Evolutionary conservation across 2,113 vertebrate species (phyloP), one percentile per base, ranked within the genome.

Genomic region (Peucedramus taeniatus): DNA sequence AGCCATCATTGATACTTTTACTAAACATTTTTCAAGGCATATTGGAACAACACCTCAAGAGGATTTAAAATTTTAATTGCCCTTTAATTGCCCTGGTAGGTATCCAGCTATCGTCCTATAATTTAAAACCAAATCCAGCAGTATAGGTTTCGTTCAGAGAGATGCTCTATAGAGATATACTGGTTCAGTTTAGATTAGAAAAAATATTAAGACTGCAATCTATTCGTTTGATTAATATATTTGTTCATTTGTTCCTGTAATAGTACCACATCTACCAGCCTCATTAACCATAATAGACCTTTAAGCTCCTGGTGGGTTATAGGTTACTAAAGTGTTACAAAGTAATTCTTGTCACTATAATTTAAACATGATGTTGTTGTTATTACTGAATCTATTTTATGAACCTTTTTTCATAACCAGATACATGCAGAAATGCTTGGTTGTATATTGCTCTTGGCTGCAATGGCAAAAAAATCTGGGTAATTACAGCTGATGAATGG

Each of bases 261-360:
- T 56, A 95, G 75, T 28, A 21, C 45, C 68, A 76, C 53, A 42
- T 94, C 93, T 82, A 92, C 76, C 28, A 33, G 94, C 63, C 77
- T 97, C 96, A 93, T 97, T 98, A 97, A 92, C 75, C 75, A 54
- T 97, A 97, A 97, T 93, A 97, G 93, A 96, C 89, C 88, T 97
- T 97, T 97, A 92, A 97, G 81, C 72, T 95, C 87, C 85, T 92
- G 77, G 83, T 95, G 96, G 83, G 60, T 97, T 97, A 95, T 94
- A 63, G 83, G 88, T 94, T 96, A 92, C 89, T 79, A 95, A 97
- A 97, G 80, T 82, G 83, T 94, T 96, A 90, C 76, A 85, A 83
- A 97, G 83, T 94, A 95, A 96, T 98, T 96, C 80, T 74, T 94
- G 95, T 96, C 95, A 93, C 79, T 93, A 85, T 95, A 90, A 97